Conservation (phyloP, 2,113 vertebrate genomes). For the Platycercus adscitus region DNA sequence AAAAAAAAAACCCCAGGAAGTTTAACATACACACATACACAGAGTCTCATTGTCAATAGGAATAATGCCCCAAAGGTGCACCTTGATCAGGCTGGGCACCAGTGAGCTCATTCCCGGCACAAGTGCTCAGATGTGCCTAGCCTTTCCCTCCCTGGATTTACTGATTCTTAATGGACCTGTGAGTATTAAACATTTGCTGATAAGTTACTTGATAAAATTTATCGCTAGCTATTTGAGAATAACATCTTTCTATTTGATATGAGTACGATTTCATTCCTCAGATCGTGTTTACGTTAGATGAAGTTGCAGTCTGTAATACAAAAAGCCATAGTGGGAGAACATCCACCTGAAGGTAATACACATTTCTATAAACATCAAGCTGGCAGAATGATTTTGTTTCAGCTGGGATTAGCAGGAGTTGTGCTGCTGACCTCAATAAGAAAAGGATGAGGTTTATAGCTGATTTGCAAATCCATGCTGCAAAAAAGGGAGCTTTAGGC, state of each 20-base stretch:
- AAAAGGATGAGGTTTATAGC: constrained; percentile 26
- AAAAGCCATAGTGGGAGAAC: background rate
- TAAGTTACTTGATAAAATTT: constrained; percentile 5
- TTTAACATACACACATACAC: background rate
- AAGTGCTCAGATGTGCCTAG: background rate
- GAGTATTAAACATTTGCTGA: constrained; percentile 54
- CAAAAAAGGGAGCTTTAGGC: background rate
- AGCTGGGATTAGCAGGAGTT: constrained; percentile 37
- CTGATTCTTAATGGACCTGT: constrained; percentile 45
- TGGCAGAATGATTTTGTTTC: constrained; percentile 27
- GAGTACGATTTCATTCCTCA: background rate
- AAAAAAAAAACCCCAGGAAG: background rate
- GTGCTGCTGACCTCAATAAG: constrained; percentile 41
- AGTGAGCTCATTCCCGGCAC: background rate
- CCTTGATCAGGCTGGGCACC: constrained; percentile 4
- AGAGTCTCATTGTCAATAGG: constrained; percentile 5
- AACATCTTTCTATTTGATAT: background rate
- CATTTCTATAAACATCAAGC: background rate
- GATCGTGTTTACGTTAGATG: background rate
- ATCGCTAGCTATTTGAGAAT: background rate
- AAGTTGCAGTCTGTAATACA: background rate
- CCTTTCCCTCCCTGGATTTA: constrained; percentile 28
- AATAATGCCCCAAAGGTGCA: constrained; percentile 33
- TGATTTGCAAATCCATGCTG: constrained; percentile 46
- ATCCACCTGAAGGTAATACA: background rate